Evolutionary conservation across 2,888 invertebrate genomes (phyloP).

Genomic region (Volucella bombylans): DNA sequence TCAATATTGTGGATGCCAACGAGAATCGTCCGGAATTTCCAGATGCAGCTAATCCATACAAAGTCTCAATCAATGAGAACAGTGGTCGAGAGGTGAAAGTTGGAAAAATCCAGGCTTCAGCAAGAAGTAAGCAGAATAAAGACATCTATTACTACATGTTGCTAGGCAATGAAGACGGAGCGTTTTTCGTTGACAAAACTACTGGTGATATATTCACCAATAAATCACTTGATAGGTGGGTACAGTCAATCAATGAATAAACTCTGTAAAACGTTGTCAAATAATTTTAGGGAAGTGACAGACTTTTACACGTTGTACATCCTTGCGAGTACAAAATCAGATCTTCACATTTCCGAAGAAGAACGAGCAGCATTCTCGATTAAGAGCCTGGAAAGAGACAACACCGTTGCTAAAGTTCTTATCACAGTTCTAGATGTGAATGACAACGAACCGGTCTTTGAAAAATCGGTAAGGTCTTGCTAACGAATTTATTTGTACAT

Average conservation of each 20-base stretch:
- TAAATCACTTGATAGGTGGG: conserved; percentile 88
- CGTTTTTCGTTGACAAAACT: conserved; percentile 90
- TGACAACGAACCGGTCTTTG: conserved; percentile 91
- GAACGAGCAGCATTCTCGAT: conserved; percentile 83
- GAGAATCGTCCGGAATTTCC: conserved; percentile 92
- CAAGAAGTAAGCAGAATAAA: conserved; percentile 90
- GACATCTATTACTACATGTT: conserved; percentile 92
- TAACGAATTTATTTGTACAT: conserved; percentile 18
- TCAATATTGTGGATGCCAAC: conserved; percentile 90
- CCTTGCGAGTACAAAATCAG: conserved; percentile 92
- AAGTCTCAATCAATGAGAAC: conserved; percentile 89
- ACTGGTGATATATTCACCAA: conserved; percentile 92
- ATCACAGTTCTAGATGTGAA: conserved; percentile 91
- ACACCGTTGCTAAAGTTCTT: conserved; percentile 88
- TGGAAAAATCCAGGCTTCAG: conserved; percentile 83
- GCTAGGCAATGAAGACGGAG: conserved; percentile 89
- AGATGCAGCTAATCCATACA: conserved; percentile 85
- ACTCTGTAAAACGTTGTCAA: neutral
- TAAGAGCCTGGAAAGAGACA: conserved; percentile 84
- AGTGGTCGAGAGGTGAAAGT: conserved; percentile 85
- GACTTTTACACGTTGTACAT: conserved; percentile 90
- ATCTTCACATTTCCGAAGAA: conserved; percentile 85
- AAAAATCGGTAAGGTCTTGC: conserved; percentile 80
- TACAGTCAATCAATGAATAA: neutral
- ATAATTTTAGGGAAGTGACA: conserved; percentile 86